These are phyloP conservation scores for Drosophila acutilabella DNA, from an alignment of 2,888 invertebrate genomes.

Conservation along the genomic window DNA sequence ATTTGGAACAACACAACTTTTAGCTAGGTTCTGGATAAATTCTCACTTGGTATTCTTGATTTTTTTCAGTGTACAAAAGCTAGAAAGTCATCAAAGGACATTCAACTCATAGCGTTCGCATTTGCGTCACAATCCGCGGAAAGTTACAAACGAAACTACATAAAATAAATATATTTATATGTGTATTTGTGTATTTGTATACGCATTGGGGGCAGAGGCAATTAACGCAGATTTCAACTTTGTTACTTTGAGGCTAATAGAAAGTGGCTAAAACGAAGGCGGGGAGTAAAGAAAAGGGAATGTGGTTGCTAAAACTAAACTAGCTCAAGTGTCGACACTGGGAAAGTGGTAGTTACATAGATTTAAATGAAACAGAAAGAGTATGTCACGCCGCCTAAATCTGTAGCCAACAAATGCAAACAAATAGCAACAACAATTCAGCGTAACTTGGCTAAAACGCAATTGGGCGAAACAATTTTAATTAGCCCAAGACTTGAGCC, in stretches of 20 bases:
- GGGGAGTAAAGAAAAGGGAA: constrained; percentile 4
- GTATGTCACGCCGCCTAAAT: constrained; percentile 23
- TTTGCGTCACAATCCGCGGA: constrained; percentile 34
- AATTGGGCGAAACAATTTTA: constrained; percentile 65
- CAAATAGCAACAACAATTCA: constrained; percentile 18
- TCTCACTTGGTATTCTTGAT: no score
- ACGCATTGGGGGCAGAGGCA: constrained; percentile 13
- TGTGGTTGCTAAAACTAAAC: constrained; percentile 41
- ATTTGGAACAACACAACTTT: no score
- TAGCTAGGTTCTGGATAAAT: no score
- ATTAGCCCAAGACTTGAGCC: constrained; percentile 48
- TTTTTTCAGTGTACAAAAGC: no score
- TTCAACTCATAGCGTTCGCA: constrained; percentile 54
- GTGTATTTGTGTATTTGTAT: neutral
- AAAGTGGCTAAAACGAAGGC: constrained; percentile 30
- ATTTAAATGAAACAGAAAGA: constrained; percentile 13
- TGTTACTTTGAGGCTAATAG: constrained; percentile 23
- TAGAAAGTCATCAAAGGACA: constrained; percentile 53
- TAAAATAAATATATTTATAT: neutral
- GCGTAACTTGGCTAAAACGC: constrained; percentile 47
- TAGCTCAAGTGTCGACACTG: constrained; percentile 47
- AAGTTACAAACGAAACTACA: neutral
- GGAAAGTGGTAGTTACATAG: constrained; percentile 48
- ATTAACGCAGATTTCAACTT: constrained; percentile 25
- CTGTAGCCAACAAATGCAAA: constrained; percentile 3